Base-by-base conservation (phyloP, 2,113 vertebrate species). In the Apeltes quadracus region DNA sequence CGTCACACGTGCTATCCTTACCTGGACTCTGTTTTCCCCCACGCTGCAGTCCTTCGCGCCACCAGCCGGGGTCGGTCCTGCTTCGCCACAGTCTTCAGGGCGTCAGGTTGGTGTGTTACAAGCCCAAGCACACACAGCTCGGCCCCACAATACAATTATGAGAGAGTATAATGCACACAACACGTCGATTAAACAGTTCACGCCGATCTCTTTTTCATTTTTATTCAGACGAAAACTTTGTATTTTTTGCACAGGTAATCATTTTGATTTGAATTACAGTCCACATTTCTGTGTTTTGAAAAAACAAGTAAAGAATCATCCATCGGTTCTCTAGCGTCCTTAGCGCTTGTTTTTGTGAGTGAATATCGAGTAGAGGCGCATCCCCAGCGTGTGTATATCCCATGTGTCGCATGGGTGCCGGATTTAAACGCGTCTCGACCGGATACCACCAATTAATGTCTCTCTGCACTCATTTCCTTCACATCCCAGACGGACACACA, bases 381-480 rank as follows among this genome's bases (percentile, higher is more conserved):
- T 75, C 46, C 61, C 14, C 53, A 50, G 32, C 23, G 2, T 16
- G 18, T 62, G 64, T 58, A 74, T 71, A 38, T 11, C 50, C 23
- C 63, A 71, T 18, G 0, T 64, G 61, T 70, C 78, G 57, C 57
- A n/a, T n/a, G n/a, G n/a, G n/a, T n/a, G n/a, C 68, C 67, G 54
- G 67, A 65, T 81, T 74, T 75, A 53, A 81, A 62, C 57, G 12
- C 44, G 77, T 83, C 89, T 85, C 65, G 54, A 74, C 68, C 84
- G 87, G 90, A 92, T 83, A 68, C 39, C 68, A 58, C 78, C 85
- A 84, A 90, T 92, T 90, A 87, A 72, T 76, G 79, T 50, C 64
- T 69, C 63, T 71, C 78, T 72, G 54, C 58, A 66, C 72, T 69
- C 80, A 82, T 81, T 83, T 84, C 82, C 83, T 65, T 50, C 23